phyloP scores from a whole-genome alignment of 2,888 invertebrate species.

The Cheiracanthium punctorium region DNA sequence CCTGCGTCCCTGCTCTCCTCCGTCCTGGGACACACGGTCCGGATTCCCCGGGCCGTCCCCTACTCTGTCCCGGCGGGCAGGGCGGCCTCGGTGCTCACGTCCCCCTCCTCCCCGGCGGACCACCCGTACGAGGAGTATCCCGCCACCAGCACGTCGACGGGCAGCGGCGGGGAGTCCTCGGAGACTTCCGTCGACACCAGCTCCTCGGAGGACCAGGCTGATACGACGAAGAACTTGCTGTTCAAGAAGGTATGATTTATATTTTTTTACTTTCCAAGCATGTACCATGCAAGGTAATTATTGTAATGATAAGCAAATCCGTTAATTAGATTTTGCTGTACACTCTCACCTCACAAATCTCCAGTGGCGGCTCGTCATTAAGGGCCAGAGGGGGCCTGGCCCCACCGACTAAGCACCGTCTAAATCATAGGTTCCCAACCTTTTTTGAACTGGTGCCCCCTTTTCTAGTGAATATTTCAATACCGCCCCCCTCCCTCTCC shows the following conservation, averaged over 20 bases:
- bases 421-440: no score
- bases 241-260: conserved; percentile 36
- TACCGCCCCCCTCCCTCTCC: no score
- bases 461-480: no score
- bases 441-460: no score
- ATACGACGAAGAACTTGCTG: conserved; percentile 14
- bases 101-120: neutral
- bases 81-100: neutral
- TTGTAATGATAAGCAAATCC: neutral
- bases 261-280: neutral
- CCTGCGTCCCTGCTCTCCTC: conserved; percentile 35
- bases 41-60: conserved; percentile 90
- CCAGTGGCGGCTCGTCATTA: no score
- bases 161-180: conserved; percentile 8
- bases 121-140: conserved; percentile 35
- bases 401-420: no score
- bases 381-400: no score
- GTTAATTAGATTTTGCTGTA: no score
- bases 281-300: no score
- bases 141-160: conserved; percentile 17
- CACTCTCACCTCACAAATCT: no score
- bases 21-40: conserved; percentile 83
- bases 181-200: conserved; percentile 36
- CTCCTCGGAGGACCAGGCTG: conserved; percentile 41
- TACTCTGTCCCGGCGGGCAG: conserved; percentile 79